Conservation (phyloP, 2,797 vertebrate species). For the Phrynocephalus forsythii region DNA sequence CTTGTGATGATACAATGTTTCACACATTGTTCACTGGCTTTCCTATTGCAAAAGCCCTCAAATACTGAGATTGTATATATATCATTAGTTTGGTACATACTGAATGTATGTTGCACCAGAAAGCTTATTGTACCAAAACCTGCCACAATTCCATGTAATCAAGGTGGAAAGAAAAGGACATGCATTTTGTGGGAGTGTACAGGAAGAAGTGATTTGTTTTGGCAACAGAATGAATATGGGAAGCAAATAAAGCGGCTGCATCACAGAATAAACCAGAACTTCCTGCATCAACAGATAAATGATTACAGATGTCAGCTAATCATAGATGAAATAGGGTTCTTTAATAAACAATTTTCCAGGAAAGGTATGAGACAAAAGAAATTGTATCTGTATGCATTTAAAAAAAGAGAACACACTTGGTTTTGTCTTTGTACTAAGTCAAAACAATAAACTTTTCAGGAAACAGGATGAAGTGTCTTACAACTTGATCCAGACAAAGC, state of each 20-base stretch:
- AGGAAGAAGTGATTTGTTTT: neutral
- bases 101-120: too few species aligned
- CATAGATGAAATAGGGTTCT: neutral
- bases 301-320: neutral
- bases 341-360: neutral
- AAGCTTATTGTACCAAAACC: too few species aligned
- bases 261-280: neutral
- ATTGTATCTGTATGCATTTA: neutral
- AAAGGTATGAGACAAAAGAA: neutral
- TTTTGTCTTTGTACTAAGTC: neutral
- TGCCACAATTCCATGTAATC: too few species aligned
- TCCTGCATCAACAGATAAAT: neutral
- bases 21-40: too few species aligned
- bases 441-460: neutral
- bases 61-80: too few species aligned
- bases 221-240: neutral
- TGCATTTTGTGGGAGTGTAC: neutral
- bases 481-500: neutral
- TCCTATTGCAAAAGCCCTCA: too few species aligned
- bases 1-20: too few species aligned
- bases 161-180: neutral
- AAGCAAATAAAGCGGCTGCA: neutral
- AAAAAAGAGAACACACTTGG: neutral
- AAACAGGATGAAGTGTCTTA: neutral
- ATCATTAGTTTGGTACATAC: too few species aligned